phyloP scores from a whole-genome alignment of 2,113 vertebrate species.

The Crocuta crocuta region DNA sequence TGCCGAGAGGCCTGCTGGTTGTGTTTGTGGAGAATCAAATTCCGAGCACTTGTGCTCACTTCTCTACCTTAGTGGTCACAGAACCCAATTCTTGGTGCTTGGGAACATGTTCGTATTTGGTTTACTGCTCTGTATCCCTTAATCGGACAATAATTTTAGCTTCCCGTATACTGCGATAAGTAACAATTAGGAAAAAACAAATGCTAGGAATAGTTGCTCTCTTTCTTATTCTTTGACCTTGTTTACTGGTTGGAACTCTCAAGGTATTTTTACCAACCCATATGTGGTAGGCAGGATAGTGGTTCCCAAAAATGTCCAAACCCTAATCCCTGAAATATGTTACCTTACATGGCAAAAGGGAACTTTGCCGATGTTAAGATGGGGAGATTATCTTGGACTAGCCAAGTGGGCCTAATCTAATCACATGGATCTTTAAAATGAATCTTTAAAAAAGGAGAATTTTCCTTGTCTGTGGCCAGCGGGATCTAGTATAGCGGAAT shows the following conservation, averaged over 20 bases:
- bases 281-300: background rate
- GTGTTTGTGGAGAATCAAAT: background rate
- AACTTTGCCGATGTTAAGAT: background rate
- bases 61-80: background rate
- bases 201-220: background rate
- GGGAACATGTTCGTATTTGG: background rate
- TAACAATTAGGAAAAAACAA: background rate
- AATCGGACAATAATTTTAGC: background rate
- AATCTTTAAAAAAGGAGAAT: conserved; percentile 33
- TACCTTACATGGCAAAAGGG: conserved; percentile 61
- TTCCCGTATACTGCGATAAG: background rate
- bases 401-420: conserved; percentile 54
- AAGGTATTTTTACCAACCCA: background rate
- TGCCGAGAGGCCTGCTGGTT: background rate
- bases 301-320: background rate
- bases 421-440: conserved; percentile 59
- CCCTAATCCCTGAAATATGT: background rate
- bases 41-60: background rate
- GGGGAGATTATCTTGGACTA: conserved; percentile 19
- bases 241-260: background rate
- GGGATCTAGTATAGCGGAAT: conserved; percentile 45
- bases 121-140: background rate
- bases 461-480: conserved; percentile 50
- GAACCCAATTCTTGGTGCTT: background rate
- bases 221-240: background rate